phyloP scores from a whole-genome alignment of 2,888 invertebrate species.

The Alcis repandata region DNA sequence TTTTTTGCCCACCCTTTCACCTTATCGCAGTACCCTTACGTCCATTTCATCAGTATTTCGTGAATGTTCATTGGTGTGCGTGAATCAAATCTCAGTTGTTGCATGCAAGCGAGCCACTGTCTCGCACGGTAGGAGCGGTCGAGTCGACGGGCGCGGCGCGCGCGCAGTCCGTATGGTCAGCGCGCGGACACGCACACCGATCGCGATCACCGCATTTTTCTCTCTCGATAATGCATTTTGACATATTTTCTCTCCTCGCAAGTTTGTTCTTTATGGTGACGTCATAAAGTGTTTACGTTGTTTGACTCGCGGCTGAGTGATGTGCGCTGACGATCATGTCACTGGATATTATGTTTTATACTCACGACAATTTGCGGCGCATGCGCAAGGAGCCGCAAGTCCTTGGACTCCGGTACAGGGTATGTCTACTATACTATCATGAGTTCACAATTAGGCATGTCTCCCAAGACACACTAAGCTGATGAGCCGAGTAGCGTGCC shows the following conservation, averaged over 20 bases:
- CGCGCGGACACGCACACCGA: constrained; percentile 57
- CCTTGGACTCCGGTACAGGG: constrained; percentile 82
- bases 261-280: constrained; percentile 64
- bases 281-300: constrained; percentile 64
- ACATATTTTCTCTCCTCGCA: constrained; percentile 67
- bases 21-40: neutral
- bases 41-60: constrained; percentile 15
- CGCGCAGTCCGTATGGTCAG: constrained; percentile 68
- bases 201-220: constrained; percentile 55
- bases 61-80: neutral
- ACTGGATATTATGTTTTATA: constrained; percentile 85
- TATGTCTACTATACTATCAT: constrained; percentile 58
- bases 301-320: constrained; percentile 61
- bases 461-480: too few species aligned
- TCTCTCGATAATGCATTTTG: constrained; percentile 82
- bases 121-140: neutral
- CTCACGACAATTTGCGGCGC: constrained; percentile 82
- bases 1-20: neutral
- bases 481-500: too few species aligned
- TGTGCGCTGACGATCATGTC: constrained; percentile 68
- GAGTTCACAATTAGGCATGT: too few species aligned
- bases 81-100: constrained; percentile 40
- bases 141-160: constrained; percentile 48
- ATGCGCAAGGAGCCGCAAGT: constrained; percentile 81
- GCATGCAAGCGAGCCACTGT: constrained; percentile 14